Evolutionary conservation across 2,888 invertebrate genomes (phyloP).

Genomic region (Nasonia oneida): DNA sequence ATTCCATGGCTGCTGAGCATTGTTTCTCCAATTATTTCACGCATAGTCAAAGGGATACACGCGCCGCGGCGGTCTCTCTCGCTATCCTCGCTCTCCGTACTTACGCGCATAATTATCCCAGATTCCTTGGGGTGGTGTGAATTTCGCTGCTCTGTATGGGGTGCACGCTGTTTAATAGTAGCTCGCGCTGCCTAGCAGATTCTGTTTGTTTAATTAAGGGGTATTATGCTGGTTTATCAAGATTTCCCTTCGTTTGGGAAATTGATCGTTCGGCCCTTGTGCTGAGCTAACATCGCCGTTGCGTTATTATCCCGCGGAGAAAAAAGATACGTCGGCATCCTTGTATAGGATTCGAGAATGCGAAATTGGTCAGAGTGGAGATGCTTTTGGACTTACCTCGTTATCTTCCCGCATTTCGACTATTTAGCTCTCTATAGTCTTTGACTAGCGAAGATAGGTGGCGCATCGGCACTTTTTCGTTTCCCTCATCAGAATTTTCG

Average conservation of each 20-base stretch:
- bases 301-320: no score
- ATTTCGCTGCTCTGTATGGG: background rate
- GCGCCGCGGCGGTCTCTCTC: background rate
- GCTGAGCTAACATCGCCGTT: no score
- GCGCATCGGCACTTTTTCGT: no score
- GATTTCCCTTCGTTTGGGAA: background rate
- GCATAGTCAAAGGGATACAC: conserved; percentile 27
- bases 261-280: background rate
- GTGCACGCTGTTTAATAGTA: background rate
- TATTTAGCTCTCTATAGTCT: no score
- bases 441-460: no score
- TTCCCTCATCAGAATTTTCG: no score
- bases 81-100: background rate
- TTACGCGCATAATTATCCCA: conserved; percentile 32
- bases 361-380: no score
- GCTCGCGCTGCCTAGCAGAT: background rate
- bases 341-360: no score
- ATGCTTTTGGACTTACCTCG: no score
- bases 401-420: no score
- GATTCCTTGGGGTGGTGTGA: conserved; percentile 9
- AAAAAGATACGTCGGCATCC: no score
- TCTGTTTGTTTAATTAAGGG: conserved; percentile 3
- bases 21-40: conserved; percentile 48
- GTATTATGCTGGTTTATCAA: background rate
- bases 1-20: conserved; percentile 22